Percentiles rank a stretch among this genome's conserved stretches.
Conservation (phyloP, 2,113 vertebrate species). For the Hippopotamus amphibius region DNA sequence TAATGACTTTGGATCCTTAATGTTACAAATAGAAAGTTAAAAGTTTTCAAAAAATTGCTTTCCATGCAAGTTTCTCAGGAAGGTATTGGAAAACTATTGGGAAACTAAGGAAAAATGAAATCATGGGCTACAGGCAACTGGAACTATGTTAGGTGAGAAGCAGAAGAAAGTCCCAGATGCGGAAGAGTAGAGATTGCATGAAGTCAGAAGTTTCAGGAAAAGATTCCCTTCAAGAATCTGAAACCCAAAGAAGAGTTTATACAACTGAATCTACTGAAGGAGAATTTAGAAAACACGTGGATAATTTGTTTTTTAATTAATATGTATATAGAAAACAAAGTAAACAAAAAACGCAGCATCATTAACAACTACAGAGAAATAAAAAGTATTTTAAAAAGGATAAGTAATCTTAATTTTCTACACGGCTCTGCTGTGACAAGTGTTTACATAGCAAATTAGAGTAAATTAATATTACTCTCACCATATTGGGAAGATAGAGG, state of each 20-base stretch:
- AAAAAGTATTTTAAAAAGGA: neutral
- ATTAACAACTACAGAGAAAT: conserved; percentile 25
- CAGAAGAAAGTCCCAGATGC: neutral
- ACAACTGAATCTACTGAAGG: neutral
- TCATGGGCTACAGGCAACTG: neutral
- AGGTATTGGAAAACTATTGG: neutral
- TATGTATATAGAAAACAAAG: neutral
- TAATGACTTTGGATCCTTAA: neutral
- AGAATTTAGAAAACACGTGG: neutral
- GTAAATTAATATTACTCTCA: neutral
- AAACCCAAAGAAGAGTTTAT: neutral
- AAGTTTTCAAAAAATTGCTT: neutral
- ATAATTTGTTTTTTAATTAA: neutral
- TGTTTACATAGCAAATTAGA: neutral
- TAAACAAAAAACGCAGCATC: neutral
- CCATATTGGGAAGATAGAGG: neutral
- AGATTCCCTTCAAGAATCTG: neutral
- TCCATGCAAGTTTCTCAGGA: neutral
- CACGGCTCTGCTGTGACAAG: neutral
- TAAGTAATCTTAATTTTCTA: neutral
- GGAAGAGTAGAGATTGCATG: neutral
- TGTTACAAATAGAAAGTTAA: neutral
- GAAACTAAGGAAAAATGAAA: neutral
- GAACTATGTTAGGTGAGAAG: neutral
- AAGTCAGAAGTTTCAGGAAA: neutral